These are phyloP conservation scores for Leptinotarsa tumamoca DNA, from an alignment of 2,888 invertebrate species.

Conservation along the genomic window DNA sequence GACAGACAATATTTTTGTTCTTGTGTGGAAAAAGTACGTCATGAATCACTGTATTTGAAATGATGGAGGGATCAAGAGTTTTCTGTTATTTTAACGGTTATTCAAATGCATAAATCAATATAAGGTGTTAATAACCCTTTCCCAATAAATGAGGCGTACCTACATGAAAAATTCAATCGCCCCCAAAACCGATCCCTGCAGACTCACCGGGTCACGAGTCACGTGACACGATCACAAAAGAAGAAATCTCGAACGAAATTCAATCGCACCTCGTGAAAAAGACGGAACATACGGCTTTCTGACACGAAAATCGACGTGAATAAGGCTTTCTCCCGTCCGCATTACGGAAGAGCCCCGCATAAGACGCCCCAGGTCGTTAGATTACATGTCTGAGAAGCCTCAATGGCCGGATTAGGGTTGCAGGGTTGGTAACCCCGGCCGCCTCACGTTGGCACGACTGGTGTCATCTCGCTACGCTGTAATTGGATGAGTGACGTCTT, in stretches of 20 bases:
- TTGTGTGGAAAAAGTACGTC: too few relatives aligned
- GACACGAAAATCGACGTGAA: slow-evolving; percentile 26
- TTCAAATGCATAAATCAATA: too few relatives aligned
- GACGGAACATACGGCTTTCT: slow-evolving; percentile 25
- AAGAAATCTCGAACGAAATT: slow-evolving; percentile 1
- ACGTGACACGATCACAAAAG: background rate
- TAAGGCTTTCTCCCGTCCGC: slow-evolving; percentile 5
- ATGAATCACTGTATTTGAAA: too few relatives aligned
- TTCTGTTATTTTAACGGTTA: too few relatives aligned
- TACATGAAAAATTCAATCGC: background rate
- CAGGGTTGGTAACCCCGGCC: slow-evolving; percentile 62
- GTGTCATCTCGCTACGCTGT: slow-evolving; percentile 53
- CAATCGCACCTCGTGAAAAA: slow-evolving; percentile 5
- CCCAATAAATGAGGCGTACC: background rate
- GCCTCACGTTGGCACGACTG: slow-evolving; percentile 48
- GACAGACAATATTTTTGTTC: too few relatives aligned
- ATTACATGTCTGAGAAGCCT: slow-evolving; percentile 60
- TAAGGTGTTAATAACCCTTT: too few relatives aligned
- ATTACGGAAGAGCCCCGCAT: slow-evolving; percentile 30
- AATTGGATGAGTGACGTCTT: slow-evolving; percentile 64
- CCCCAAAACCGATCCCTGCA: background rate
- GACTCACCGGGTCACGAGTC: background rate
- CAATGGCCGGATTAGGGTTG: slow-evolving; percentile 59
- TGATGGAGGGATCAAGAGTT: too few relatives aligned
- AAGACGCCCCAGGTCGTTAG: slow-evolving; percentile 49